These are phyloP conservation scores for Drosophila neonasuta DNA, from an alignment of 2,888 invertebrate genomes.

Conservation along the genomic window DNA sequence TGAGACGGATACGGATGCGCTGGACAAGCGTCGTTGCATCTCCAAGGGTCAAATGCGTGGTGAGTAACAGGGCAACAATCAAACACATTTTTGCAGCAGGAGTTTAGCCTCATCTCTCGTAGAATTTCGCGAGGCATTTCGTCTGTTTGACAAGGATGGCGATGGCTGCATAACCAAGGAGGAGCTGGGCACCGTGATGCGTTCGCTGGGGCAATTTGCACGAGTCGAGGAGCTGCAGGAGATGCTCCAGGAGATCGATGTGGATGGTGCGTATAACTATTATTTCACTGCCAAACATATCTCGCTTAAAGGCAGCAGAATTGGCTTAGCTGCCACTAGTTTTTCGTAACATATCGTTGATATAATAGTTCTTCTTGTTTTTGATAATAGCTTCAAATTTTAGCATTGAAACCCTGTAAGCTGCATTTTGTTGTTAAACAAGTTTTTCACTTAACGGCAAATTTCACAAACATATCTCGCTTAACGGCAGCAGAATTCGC, in stretches of 20 bases:
- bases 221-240: slow-evolving; percentile 92
- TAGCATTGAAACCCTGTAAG: too few relatives aligned
- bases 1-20: slow-evolving; percentile 50
- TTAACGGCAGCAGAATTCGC: too few relatives aligned
- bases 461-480: too few relatives aligned
- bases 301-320: too few relatives aligned
- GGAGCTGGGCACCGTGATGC: slow-evolving; percentile 92
- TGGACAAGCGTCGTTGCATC: slow-evolving; percentile 77
- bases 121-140: slow-evolving; percentile 88
- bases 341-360: too few relatives aligned
- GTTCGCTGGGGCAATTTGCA: slow-evolving; percentile 93
- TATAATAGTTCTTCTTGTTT: too few relatives aligned
- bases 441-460: too few relatives aligned
- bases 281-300: too few relatives aligned
- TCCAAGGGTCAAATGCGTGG: slow-evolving; percentile 92
- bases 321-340: too few relatives aligned
- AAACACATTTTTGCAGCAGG: not conserved
- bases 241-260: slow-evolving; percentile 92
- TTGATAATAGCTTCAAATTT: too few relatives aligned
- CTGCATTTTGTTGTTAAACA: too few relatives aligned
- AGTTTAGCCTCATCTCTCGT: not conserved
- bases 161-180: slow-evolving; percentile 94
- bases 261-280: slow-evolving; percentile 84
- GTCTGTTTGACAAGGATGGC: slow-evolving; percentile 93
- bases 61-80: slow-evolving; percentile 69